Evolutionary conservation across 1,140 invertebrate species (phyloP).

Genomic region (Chionoecetes opilio): DNA sequence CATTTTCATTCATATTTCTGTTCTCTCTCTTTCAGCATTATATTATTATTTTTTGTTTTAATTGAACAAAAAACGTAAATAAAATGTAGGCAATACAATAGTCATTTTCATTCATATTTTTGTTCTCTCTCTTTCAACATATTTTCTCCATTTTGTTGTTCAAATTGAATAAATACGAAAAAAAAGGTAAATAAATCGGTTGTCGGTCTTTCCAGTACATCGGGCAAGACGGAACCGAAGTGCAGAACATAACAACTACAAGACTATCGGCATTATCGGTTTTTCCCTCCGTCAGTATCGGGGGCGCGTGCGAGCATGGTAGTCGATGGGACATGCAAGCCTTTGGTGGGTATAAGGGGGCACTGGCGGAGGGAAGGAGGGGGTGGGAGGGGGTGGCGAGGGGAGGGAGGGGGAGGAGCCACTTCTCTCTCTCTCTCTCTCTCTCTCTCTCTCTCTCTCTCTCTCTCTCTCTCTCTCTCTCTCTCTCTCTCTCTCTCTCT

Average conservation of each 20-base stretch:
- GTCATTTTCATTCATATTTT: too few relatives aligned
- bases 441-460: too few relatives aligned
- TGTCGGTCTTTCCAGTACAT: too few relatives aligned
- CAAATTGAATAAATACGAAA: background rate
- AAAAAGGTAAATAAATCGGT: background rate
- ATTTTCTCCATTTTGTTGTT: too few relatives aligned
- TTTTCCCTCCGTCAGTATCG: background rate
- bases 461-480: too few relatives aligned
- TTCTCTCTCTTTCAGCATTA: too few relatives aligned
- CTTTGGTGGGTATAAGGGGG: background rate
- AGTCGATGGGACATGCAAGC: background rate
- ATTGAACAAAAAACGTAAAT: background rate
- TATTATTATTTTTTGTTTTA: too few relatives aligned
- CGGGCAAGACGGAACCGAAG: background rate
- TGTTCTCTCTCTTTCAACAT: too few relatives aligned
- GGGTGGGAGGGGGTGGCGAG: background rate
- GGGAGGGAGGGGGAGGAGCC: background rate
- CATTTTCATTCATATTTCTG: too few relatives aligned
- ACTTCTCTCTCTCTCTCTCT: too few relatives aligned
- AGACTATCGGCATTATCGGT: background rate
- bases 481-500: too few relatives aligned
- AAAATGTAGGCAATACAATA: background rate
- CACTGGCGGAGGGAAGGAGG: background rate
- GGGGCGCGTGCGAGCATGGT: background rate
- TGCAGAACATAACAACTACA: background rate